Conservation (phyloP, 2,113 vertebrate genomes). For the Gambusia holbrooki region DNA sequence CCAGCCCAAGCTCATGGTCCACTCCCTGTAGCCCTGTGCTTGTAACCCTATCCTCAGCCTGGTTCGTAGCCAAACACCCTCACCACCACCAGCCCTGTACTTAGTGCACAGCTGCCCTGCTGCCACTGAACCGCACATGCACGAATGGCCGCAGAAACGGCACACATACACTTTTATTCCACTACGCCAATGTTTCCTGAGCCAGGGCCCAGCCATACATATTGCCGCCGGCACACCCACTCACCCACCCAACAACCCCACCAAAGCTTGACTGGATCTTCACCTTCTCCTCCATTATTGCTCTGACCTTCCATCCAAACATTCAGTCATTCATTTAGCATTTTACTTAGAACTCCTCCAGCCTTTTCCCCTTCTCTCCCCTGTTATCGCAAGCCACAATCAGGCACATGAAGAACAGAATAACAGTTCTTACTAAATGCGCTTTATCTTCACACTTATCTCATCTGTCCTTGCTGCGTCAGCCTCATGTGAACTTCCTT, state of each 20-base stretch:
- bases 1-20: conserved; percentile 61
- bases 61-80: conserved; percentile 75
- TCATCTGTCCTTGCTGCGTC: conserved; percentile 22
- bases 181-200: conserved; percentile 78
- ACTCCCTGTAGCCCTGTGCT: conserved; percentile 61
- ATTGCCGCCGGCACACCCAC: conserved; percentile 52
- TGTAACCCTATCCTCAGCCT: conserved; percentile 72
- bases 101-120: conserved; percentile 70
- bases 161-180: conserved; percentile 72
- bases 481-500: conserved; percentile 16
- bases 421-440: conserved; percentile 1
- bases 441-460: conserved; percentile 33
- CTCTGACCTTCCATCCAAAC: conserved; percentile 20
- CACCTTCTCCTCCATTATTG: conserved; percentile 28
- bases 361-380: conserved; percentile 12
- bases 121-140: conserved; percentile 68
- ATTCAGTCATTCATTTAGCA: not conserved
- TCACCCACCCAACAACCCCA: conserved; percentile 37
- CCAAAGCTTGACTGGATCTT: conserved; percentile 36
- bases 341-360: not conserved
- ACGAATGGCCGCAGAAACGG: conserved; percentile 63
- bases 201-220: conserved; percentile 58
- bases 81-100: conserved; percentile 76
- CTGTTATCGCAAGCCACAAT: conserved; percentile 41
- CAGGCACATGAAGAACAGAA: conserved; percentile 11